Evolutionary conservation across 2,888 invertebrate species (phyloP), one percentile per base, ranked within the genome.

Genomic region (Lasioglossum marginatum): DNA sequence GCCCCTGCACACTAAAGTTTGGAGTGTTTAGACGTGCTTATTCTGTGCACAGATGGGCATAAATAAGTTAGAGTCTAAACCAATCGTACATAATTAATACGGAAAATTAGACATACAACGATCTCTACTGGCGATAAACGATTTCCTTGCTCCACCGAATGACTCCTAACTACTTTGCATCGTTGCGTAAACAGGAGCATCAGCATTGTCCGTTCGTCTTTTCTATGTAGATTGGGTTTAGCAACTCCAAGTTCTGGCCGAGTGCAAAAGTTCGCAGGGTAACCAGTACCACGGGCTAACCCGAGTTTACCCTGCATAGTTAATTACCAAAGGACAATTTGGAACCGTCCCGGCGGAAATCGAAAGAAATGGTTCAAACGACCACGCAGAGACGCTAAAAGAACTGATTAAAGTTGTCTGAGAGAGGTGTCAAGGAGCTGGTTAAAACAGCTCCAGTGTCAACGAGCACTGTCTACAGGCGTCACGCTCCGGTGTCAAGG

Each of bases 401-500:
- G 70, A 70, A 70, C 70, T 40, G 70, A 40, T 37, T 70, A 40
- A 70, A 70, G 70, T 40, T 40, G 70, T 70, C 40, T 40, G 70
- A 70, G 70, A n/a, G 70, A 70, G 40, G 40, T 40, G 70, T 70
- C 70, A 70, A 40, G 70, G n/a, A n/a, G 70, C 70, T 70, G 40
- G 70, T 40, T 70, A 70, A 70, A 70, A 70, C 37, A 70, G 40
- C 70, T 70, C n/a, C 70, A 70, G 70, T 70, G 70, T 70, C 70
- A 70, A 40, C 37, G n/a, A 40, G 70, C 37, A 70, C 37, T 40
- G 40, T 70, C 68, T 40, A 70, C 70, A 40, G 40, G 40, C 40
- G 70, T 40, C 40, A 40, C 70, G 40, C 40, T 70, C 70, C 4
- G 70, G n/a, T 70, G 70, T 70, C 70, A 70, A 70, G 70, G 70